These are phyloP conservation scores for Rafetus swinhoei DNA, from an alignment of 2,113 vertebrate genomes.

Conservation along the genomic window DNA sequence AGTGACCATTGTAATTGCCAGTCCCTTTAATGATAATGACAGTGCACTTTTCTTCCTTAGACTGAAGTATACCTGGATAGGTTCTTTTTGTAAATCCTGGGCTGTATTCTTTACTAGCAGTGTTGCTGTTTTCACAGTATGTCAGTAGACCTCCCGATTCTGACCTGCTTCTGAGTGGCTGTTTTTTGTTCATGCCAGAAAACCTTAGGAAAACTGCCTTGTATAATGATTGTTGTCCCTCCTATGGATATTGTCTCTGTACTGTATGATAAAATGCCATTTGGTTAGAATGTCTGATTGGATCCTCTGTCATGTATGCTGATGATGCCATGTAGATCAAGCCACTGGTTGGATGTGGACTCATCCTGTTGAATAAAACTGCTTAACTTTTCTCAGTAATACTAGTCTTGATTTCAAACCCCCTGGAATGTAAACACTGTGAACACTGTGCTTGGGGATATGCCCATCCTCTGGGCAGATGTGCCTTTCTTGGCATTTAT, in stretches of 20 bases:
- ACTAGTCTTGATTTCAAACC: conserved; percentile 33
- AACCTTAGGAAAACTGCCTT: conserved; percentile 59
- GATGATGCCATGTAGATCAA: conserved; percentile 83
- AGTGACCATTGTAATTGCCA: not conserved
- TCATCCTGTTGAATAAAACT: conserved; percentile 83
- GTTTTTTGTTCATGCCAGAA: conserved; percentile 46
- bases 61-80: conserved; percentile 67
- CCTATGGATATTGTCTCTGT: conserved; percentile 79
- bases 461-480: accelerated
- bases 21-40: conserved; percentile 43
- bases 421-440: not conserved
- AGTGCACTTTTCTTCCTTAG: conserved; percentile 68
- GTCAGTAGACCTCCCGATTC: conserved; percentile 64
- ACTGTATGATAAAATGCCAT: conserved; percentile 83
- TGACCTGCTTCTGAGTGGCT: conserved; percentile 74
- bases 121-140: conserved; percentile 71
- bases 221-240: conserved; percentile 68
- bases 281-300: conserved; percentile 87
- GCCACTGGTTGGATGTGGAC: conserved; percentile 89
- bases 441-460: not conserved
- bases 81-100: conserved; percentile 40
- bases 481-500: accelerated
- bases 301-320: conserved; percentile 86
- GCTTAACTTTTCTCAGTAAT: conserved; percentile 81
- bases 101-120: conserved; percentile 68